Conservation (phyloP, 2,797 vertebrate species). For the Decapterus maruadsi region DNA sequence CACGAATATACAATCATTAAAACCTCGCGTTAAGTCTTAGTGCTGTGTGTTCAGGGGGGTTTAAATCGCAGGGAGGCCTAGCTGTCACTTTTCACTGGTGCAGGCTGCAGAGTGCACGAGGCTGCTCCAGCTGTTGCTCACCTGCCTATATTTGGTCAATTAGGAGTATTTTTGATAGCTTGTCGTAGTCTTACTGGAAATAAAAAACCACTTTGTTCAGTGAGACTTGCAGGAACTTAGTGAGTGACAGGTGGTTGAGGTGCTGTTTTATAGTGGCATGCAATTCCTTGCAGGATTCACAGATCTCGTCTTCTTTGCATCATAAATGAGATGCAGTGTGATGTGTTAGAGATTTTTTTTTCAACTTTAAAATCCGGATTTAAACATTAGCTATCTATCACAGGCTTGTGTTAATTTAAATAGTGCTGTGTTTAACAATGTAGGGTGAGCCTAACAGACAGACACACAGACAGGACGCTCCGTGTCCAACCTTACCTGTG, state of each 20-base stretch:
- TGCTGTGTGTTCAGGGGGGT: constrained; percentile 1
- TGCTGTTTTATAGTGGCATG: neutral
- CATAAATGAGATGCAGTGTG: neutral
- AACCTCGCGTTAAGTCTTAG: constrained; percentile 15
- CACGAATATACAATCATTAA: constrained; percentile 17
- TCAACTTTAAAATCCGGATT: constrained; percentile 7
- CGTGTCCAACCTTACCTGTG: constrained; percentile 87
- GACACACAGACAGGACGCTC: neutral
- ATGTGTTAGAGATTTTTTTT: neutral
- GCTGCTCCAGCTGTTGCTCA: constrained; percentile 26
- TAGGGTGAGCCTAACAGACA: neutral
- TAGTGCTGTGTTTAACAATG: neutral
- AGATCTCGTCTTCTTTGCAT: constrained; percentile 6
- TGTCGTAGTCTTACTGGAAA: too few relatives aligned
- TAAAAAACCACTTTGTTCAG: constrained; percentile 15
- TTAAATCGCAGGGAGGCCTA: constrained; percentile 15
- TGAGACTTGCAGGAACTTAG: constrained; percentile 21
- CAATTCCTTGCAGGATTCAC: neutral
- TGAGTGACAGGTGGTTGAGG: constrained; percentile 70
- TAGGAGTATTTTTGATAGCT: neutral
- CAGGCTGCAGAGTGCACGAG: neutral
- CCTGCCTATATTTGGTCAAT: constrained; percentile 1
- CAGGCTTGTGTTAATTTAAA: neutral
- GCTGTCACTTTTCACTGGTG: constrained; percentile 14
- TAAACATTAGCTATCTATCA: neutral